Evolutionary conservation across 30 jellyfish, hydroid and myxozoan species (phyloP).

Genomic region (Sanderia malayensis): DNA sequence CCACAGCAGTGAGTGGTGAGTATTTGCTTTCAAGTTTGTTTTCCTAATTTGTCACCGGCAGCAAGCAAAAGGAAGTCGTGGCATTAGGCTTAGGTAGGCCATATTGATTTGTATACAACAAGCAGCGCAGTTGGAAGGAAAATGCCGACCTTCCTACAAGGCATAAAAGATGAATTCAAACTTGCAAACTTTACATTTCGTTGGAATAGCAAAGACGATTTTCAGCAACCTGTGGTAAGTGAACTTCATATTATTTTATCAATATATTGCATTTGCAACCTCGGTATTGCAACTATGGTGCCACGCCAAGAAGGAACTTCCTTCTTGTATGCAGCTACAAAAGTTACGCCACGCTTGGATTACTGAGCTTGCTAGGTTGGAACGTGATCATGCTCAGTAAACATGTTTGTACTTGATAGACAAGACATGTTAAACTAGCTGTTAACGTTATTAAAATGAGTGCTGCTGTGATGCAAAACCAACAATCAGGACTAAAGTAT

Average conservation of each 20-base stretch:
- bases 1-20: too few relatives aligned
- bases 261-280: not conserved
- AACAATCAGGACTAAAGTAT: too few relatives aligned
- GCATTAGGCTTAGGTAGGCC: too few relatives aligned
- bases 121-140: too few relatives aligned
- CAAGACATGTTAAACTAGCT: not conserved
- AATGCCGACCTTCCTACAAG: not conserved
- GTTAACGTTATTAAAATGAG: too few relatives aligned
- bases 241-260: not conserved
- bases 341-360: not conserved
- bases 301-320: not conserved
- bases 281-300: not conserved
- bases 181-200: constrained; percentile 1
- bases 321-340: too few relatives aligned
- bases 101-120: too few relatives aligned
- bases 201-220: constrained; percentile 9
- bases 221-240: constrained; percentile 21
- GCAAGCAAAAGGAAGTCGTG: too few relatives aligned
- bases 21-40: too few relatives aligned
- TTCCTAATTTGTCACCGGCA: too few relatives aligned
- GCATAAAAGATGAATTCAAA: constrained; percentile 7
- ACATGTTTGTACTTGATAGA: not conserved
- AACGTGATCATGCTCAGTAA: not conserved
- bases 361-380: not conserved
- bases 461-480: too few relatives aligned